Evolutionary conservation across 1,140 invertebrate genomes (phyloP).

Genomic region (Euwallacea fornicatus): DNA sequence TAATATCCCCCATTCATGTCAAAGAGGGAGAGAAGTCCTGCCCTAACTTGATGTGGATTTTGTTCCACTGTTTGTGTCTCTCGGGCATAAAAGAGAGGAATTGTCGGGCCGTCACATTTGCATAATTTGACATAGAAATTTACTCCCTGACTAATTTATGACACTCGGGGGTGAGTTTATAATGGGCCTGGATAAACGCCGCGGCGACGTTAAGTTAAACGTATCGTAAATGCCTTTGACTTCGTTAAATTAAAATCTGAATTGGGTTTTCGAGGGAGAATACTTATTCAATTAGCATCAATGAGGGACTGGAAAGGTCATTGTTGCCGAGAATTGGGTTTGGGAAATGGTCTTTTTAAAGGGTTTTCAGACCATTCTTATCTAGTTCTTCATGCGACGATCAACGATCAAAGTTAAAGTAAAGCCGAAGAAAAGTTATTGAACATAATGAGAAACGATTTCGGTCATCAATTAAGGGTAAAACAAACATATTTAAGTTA

Average conservation of each 20-base stretch:
- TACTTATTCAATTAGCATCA: slow-evolving; percentile 3
- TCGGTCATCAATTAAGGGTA: too few species aligned
- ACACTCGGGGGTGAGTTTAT: slow-evolving; percentile 51
- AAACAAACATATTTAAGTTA: too few species aligned
- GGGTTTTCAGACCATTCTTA: too few species aligned
- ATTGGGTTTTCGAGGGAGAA: slow-evolving; percentile 2
- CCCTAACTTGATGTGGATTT: neutral
- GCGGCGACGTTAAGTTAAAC: slow-evolving; percentile 9
- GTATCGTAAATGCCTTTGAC: slow-evolving; percentile 42
- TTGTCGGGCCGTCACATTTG: slow-evolving; percentile 44
- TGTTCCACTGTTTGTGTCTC: slow-evolving; percentile 22
- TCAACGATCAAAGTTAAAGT: too few species aligned
- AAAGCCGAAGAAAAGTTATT: too few species aligned
- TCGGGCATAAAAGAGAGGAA: slow-evolving; percentile 20
- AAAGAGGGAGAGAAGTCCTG: neutral
- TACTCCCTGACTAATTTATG: slow-evolving; percentile 52
- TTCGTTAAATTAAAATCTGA: slow-evolving; percentile 22
- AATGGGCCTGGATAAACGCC: slow-evolving; percentile 34
- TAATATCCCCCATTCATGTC: too few species aligned
- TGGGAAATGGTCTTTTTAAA: too few species aligned
- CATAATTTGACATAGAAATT: slow-evolving; percentile 53
- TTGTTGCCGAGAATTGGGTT: too few species aligned
- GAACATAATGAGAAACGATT: too few species aligned
- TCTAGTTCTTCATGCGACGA: too few species aligned
- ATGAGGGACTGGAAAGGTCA: neutral